These are phyloP conservation scores for Sitodiplosis mosellana DNA, from an alignment of 1,140 invertebrate genomes.

Conservation along the genomic window DNA sequence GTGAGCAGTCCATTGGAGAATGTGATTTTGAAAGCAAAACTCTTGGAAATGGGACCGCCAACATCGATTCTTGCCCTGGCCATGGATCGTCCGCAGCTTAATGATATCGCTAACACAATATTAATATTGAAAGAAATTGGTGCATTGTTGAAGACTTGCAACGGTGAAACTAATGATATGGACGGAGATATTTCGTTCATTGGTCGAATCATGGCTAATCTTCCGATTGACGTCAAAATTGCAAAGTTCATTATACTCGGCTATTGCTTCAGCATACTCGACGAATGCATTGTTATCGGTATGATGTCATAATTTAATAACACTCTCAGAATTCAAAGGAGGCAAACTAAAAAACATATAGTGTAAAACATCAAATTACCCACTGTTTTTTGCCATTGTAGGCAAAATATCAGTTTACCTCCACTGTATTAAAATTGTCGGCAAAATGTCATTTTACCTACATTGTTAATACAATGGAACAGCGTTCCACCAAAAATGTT, in stretches of 20 bases:
- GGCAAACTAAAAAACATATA: too few relatives aligned
- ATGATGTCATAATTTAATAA: too few relatives aligned
- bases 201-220: slow-evolving; percentile 58
- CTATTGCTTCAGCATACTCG: slow-evolving; percentile 65
- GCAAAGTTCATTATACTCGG: slow-evolving; percentile 77
- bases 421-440: too few relatives aligned
- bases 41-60: slow-evolving; percentile 69
- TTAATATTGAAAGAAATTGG: slow-evolving; percentile 72
- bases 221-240: slow-evolving; percentile 69
- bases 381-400: too few relatives aligned
- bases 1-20: slow-evolving; percentile 60
- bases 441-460: too few relatives aligned
- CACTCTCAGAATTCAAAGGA: too few relatives aligned
- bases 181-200: slow-evolving; percentile 86
- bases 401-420: too few relatives aligned
- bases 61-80: slow-evolving; percentile 63
- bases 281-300: slow-evolving; percentile 80
- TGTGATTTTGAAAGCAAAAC: slow-evolving; percentile 69
- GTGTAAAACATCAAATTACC: too few relatives aligned
- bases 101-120: slow-evolving; percentile 63
- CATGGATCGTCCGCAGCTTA: slow-evolving; percentile 70
- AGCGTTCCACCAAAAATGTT: too few relatives aligned
- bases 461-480: too few relatives aligned
- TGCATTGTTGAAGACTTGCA: slow-evolving; percentile 38
- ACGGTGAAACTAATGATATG: slow-evolving; percentile 29